Evolutionary conservation across 2,113 vertebrate species (phyloP).

Genomic region (Tyrannus savana): DNA sequence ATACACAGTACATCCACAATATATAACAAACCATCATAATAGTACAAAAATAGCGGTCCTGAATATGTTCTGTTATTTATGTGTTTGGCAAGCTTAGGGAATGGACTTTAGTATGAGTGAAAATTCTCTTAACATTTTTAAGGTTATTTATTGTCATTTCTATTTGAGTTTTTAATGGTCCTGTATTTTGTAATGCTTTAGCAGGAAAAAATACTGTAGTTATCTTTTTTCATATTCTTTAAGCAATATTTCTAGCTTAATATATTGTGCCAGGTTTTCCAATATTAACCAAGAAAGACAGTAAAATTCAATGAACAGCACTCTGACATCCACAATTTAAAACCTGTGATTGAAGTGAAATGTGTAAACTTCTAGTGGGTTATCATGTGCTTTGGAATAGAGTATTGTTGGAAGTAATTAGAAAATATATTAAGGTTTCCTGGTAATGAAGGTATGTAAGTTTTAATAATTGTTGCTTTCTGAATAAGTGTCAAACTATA

Average conservation of each 20-base stretch:
- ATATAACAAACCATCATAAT: constrained; percentile 65
- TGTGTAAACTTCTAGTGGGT: constrained; percentile 79
- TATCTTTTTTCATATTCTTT: constrained; percentile 78
- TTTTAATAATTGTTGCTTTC: constrained; percentile 82
- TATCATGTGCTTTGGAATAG: constrained; percentile 78
- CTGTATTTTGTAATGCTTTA: constrained; percentile 79
- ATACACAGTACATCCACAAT: constrained; percentile 62
- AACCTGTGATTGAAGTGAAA: constrained; percentile 77
- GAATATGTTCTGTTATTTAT: constrained; percentile 68
- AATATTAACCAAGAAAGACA: constrained; percentile 74
- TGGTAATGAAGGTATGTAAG: constrained; percentile 83
- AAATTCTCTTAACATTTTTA: constrained; percentile 72
- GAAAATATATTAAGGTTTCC: constrained; percentile 79
- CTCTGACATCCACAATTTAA: constrained; percentile 68
- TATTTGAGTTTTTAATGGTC: constrained; percentile 77
- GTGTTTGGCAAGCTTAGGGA: constrained; percentile 65
- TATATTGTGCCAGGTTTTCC: constrained; percentile 75
- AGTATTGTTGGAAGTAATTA: constrained; percentile 79
- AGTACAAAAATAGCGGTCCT: constrained; percentile 68
- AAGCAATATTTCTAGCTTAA: constrained; percentile 78
- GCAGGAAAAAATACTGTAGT: constrained; percentile 75
- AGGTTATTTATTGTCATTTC: constrained; percentile 73
- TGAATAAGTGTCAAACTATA: constrained; percentile 81
- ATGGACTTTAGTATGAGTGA: constrained; percentile 66
- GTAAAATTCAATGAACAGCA: constrained; percentile 71